These are phyloP conservation scores for Mactra quadrangularis DNA, from an alignment of 1,140 invertebrate genomes.

Conservation along the genomic window DNA sequence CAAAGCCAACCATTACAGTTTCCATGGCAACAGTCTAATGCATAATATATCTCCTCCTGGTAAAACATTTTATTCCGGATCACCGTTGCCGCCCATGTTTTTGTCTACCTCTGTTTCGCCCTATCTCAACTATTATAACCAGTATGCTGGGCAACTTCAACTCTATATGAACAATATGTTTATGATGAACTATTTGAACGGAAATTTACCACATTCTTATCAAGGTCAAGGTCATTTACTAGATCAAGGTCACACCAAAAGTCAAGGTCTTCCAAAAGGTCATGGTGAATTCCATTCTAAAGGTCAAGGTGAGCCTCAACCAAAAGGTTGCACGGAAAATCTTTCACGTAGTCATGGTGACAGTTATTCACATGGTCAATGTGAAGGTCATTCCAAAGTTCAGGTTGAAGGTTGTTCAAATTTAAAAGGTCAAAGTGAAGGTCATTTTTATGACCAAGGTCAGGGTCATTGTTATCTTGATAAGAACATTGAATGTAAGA, in stretches of 20 bases:
- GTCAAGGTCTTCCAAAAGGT: background rate
- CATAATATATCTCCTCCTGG: too few relatives aligned
- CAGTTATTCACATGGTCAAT: background rate
- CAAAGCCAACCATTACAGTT: too few relatives aligned
- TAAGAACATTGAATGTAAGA: too few relatives aligned
- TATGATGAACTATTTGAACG: constrained; percentile 46
- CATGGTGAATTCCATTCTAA: background rate
- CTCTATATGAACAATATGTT: constrained; percentile 40
- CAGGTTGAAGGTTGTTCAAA: too few relatives aligned
- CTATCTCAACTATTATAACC: background rate
- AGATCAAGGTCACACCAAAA: background rate
- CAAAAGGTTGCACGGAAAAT: background rate
- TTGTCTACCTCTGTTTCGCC: background rate
- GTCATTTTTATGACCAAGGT: too few relatives aligned
- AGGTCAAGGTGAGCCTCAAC: background rate
- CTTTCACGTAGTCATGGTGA: background rate
- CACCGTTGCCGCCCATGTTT: too few relatives aligned
- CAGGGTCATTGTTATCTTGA: too few relatives aligned
- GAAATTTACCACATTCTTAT: constrained; percentile 5
- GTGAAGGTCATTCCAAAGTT: too few relatives aligned
- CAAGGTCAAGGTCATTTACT: background rate
- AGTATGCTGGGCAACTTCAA: constrained; percentile 29
- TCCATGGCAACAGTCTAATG: too few relatives aligned
- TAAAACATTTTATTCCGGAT: too few relatives aligned
- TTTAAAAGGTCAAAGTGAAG: too few relatives aligned